Base-by-base conservation (phyloP, 1,140 invertebrate species). In the Monomorium pharaonis region DNA sequence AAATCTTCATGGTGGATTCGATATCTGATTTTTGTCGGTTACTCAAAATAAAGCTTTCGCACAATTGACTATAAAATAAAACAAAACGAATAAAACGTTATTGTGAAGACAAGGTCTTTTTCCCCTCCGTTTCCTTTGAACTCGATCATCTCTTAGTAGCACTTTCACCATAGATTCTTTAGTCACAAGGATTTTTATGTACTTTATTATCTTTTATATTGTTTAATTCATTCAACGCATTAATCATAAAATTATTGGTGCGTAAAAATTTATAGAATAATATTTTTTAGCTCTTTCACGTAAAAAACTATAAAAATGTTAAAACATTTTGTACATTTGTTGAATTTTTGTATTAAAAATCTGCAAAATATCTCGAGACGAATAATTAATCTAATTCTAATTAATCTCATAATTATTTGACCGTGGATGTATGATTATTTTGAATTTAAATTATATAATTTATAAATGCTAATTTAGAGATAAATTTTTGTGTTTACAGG, bases 401-500 rank as follows among this genome's bases (percentile, higher is more conserved):
- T 67, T 67, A 78, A 49, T 63, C 3, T n/a, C 18, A 0, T 2
- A 78, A 51, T 78, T 67, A 37, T 65, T 67, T 9, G 3, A 37
- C 7, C 18, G 42, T 16, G 14, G 9, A 14, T 0, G 56, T 42
- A 30, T 44, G 37, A 33, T 30, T 12, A 47, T 16, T 77, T 10
- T 49, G n/a, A 0, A 44, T 62, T 60, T 21, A 12, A 76, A 6
- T 76, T n/a, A 9, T 33, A 12, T 10, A 9, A 33, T 49, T 42
- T n/a, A n/a, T n/a, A 30, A 6, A 42, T 51, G 21, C 54, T 85
- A 65, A 27, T 72, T 16, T 49, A 75, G 16, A 47, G 10, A 14
- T 18, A 27, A 24, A 60, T 58, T 90, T 80, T 86, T 3, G 67
- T 49, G 51, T 87, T 90, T 86, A 49, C 94, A 99, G 98, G 98